Evolutionary conservation across 2,113 vertebrate species (phyloP).

Genomic region (Clupea harengus): DNA sequence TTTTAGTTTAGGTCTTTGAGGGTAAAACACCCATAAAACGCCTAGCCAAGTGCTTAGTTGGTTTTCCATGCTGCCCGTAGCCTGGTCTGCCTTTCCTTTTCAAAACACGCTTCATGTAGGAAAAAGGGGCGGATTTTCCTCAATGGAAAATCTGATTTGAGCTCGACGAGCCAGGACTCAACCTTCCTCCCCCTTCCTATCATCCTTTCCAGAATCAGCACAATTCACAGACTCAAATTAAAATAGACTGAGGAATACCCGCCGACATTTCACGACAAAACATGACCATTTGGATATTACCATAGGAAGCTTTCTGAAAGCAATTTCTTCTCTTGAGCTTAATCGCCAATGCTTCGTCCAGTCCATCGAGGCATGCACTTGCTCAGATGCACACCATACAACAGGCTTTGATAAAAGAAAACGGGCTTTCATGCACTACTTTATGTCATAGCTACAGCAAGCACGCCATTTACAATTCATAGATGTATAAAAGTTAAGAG

Average conservation of each 20-base stretch:
- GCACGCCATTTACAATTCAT: background rate
- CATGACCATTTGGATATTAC: background rate
- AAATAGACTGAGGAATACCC: conserved; percentile 23
- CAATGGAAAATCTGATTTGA: conserved; percentile 78
- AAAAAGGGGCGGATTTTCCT: conserved; percentile 67
- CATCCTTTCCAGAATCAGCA: conserved; percentile 51
- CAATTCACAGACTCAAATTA: conserved; percentile 21
- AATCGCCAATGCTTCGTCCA: background rate
- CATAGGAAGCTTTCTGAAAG: conserved; percentile 11
- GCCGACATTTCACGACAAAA: background rate
- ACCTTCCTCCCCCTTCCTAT: conserved; percentile 42
- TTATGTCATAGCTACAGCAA: background rate
- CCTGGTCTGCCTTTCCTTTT: conserved; percentile 58
- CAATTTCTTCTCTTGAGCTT: conserved; percentile 49
- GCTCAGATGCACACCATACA: background rate
- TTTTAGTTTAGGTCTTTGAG: background rate
- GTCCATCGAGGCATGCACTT: conserved; percentile 14
- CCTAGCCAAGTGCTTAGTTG: conserved; percentile 34
- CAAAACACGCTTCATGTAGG: conserved; percentile 64
- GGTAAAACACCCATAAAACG: conserved; percentile 9
- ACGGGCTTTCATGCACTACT: background rate
- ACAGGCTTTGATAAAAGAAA: background rate
- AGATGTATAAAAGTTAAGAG: background rate
- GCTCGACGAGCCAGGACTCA: conserved; percentile 51
- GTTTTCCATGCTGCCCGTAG: conserved; percentile 45